Percentiles rank a stretch among this genome's conserved stretches.
phyloP scores from a whole-genome alignment of 2,113 vertebrate genomes.

The Gymnarchus niloticus region DNA sequence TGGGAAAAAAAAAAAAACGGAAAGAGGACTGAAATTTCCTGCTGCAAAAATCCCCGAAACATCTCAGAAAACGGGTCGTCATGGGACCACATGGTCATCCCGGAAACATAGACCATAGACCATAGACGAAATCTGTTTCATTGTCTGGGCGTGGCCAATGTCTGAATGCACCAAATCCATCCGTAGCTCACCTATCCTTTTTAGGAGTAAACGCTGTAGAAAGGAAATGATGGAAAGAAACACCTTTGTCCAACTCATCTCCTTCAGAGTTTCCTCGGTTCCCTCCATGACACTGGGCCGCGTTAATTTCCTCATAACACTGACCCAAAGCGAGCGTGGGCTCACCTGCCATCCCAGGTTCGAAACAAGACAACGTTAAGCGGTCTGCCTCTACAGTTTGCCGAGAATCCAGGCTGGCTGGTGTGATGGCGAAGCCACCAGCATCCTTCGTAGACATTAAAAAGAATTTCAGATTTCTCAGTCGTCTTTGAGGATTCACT shows the following conservation, averaged over 20 bases:
- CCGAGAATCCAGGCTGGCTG: slow-evolving; percentile 45
- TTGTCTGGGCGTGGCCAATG: no score
- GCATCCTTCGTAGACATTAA: slow-evolving; percentile 49
- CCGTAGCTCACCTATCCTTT: background rate
- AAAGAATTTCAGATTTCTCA: slow-evolving; percentile 51
- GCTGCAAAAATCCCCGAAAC: background rate
- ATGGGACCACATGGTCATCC: background rate
- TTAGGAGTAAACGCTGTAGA: background rate
- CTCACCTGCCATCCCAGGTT: background rate
- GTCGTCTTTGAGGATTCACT: slow-evolving; percentile 51
- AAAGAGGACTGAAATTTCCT: background rate
- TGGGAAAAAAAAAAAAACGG: background rate
- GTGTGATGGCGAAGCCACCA: slow-evolving; percentile 44
- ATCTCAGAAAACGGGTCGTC: background rate
- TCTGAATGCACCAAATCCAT: background rate
- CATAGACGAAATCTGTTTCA: no score
- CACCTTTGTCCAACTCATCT: background rate
- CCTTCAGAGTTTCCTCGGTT: no score
- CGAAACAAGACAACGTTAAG: background rate
- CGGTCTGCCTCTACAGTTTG: slow-evolving; percentile 21
- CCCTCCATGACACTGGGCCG: no score
- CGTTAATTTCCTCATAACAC: no score
- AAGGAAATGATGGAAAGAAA: background rate
- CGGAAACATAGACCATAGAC: background rate
- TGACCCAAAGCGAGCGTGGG: background rate